These are phyloP conservation scores for Urophycis tenuis DNA, from an alignment of 2,797 vertebrate genomes.

Conservation along the genomic window DNA sequence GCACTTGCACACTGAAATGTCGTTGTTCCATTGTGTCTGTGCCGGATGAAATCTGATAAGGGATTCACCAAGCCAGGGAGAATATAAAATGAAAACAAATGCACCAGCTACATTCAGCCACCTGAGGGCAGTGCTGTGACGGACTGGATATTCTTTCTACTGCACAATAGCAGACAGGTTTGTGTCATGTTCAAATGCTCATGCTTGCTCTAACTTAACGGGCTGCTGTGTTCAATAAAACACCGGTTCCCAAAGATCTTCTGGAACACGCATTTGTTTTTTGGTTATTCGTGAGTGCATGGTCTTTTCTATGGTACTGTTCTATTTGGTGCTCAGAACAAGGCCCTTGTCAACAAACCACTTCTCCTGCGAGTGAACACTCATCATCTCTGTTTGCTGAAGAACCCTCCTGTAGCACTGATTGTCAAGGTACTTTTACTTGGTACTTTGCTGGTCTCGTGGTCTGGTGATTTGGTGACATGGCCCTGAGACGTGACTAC, in stretches of 20 bases:
- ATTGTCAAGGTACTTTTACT: neutral
- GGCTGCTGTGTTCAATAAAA: neutral
- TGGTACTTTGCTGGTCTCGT: too few species aligned
- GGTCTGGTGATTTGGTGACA: too few species aligned
- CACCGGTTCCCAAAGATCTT: neutral
- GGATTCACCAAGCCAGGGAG: slow-evolving; percentile 46
- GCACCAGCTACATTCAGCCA: slow-evolving; percentile 35
- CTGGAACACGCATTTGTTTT: neutral
- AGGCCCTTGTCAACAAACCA: neutral
- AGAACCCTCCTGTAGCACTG: neutral
- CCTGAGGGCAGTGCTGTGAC: slow-evolving; percentile 50
- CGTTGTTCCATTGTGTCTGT: slow-evolving; percentile 49
- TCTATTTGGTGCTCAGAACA: neutral
- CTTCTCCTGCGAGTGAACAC: neutral
- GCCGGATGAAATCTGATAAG: slow-evolving; percentile 48
- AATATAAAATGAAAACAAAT: slow-evolving; percentile 54
- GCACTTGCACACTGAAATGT: slow-evolving; percentile 42
- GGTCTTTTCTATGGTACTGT: neutral
- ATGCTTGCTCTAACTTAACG: too few species aligned
- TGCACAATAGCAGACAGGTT: neutral
- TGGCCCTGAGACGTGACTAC: too few species aligned
- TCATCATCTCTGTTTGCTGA: neutral
- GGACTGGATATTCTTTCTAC: slow-evolving; percentile 1
- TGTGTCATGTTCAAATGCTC: neutral
- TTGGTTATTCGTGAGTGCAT: too few species aligned